Conservation (phyloP, 2,113 vertebrate species). For the Theropithecus gelada region DNA sequence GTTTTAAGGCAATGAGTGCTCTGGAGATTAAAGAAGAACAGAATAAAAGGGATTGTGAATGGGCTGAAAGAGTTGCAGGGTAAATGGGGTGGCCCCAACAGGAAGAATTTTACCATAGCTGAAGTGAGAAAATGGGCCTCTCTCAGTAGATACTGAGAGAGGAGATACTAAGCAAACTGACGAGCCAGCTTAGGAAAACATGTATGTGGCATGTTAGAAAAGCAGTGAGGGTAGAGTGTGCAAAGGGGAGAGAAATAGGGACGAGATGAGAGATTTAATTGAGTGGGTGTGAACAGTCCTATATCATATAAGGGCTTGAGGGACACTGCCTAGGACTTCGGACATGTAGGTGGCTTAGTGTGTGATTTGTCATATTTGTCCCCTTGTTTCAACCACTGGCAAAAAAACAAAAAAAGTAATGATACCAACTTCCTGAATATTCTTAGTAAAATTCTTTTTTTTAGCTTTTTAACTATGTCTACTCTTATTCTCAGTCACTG, state of each 20-base stretch:
- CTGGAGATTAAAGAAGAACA: neutral
- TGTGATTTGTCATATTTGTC: neutral
- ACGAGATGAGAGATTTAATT: neutral
- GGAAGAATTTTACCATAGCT: neutral
- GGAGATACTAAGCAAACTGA: neutral
- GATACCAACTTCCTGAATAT: neutral
- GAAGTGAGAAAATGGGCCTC: neutral
- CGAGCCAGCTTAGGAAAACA: neutral
- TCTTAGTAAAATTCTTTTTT: neutral
- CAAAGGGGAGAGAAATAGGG: neutral
- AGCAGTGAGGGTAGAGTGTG: neutral
- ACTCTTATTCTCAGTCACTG: neutral
- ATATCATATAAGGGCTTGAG: neutral
- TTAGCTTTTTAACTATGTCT: neutral
- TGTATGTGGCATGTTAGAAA: neutral
- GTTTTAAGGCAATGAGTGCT: neutral
- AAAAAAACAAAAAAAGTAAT: neutral
- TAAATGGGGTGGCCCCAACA: neutral
- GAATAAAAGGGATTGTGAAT: neutral
- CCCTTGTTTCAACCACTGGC: neutral
- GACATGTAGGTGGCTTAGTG: neutral
- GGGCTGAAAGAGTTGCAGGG: neutral
- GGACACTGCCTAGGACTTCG: too few relatives aligned
- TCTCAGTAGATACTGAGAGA: neutral
- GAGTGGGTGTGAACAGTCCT: accelerated